phyloP scores from a whole-genome alignment of 2,888 invertebrate species.

The Nymphalis polychloros region DNA sequence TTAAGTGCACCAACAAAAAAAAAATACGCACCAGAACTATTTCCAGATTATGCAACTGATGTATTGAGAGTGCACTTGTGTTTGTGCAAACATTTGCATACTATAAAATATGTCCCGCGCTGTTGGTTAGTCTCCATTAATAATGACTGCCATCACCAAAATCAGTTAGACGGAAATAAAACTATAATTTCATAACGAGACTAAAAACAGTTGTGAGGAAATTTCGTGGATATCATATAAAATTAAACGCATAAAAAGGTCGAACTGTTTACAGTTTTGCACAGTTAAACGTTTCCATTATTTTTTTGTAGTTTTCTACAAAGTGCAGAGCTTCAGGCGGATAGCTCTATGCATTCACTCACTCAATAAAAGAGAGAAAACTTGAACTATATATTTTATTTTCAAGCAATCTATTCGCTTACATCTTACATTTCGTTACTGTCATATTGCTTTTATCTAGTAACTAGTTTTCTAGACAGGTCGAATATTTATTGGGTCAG shows the following conservation, averaged over 20 bases:
- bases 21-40: too few relatives aligned
- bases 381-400: not conserved
- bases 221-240: not conserved
- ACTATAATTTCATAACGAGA: not conserved
- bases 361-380: not conserved
- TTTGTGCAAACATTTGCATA: too few relatives aligned
- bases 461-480: too few relatives aligned
- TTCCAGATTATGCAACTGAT: too few relatives aligned
- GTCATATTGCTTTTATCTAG: too few relatives aligned
- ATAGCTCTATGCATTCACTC: not conserved
- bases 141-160: too few relatives aligned
- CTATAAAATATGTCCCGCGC: too few relatives aligned
- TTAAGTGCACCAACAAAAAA: too few relatives aligned
- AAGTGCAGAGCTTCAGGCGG: not conserved
- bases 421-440: not conserved
- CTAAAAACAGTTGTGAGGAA: not conserved
- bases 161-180: too few relatives aligned
- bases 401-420: not conserved
- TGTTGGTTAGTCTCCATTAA: too few relatives aligned
- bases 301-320: not conserved
- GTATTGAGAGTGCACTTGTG: too few relatives aligned
- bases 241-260: not conserved
- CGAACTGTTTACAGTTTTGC: not conserved
- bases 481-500: too few relatives aligned
- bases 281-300: not conserved